Evolutionary conservation across 1,140 invertebrate genomes (phyloP).

Genomic region (Scaptomyza graminum): DNA sequence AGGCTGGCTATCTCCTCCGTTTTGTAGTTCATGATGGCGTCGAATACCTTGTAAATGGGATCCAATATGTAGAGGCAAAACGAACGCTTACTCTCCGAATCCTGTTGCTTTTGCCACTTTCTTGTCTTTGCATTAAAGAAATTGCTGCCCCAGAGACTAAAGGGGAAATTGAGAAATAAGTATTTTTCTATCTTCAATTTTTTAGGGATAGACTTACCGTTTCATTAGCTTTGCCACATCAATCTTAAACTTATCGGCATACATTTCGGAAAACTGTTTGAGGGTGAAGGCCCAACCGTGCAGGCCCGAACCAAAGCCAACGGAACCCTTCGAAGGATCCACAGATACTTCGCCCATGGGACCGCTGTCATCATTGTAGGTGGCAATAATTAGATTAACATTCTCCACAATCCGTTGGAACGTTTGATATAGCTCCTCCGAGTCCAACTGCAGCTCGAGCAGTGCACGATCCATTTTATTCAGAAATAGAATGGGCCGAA

Average conservation of each 20-base stretch:
- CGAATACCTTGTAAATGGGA: slow-evolving; percentile 99
- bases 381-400: slow-evolving; percentile 99
- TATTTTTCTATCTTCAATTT: background rate
- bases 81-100: slow-evolving; percentile 94
- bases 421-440: slow-evolving; percentile 98
- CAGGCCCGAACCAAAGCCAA: slow-evolving; percentile 99
- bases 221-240: slow-evolving; percentile 98
- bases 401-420: slow-evolving; percentile 99
- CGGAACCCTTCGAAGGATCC: slow-evolving; percentile 97
- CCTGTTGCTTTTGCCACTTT: slow-evolving; percentile 97
- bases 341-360: slow-evolving; percentile 99
- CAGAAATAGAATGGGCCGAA: slow-evolving; percentile 99
- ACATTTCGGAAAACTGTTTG: slow-evolving; percentile 99
- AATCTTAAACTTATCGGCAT: slow-evolving; percentile 98
- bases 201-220: slow-evolving; percentile 84
- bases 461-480: slow-evolving; percentile 99
- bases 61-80: slow-evolving; percentile 99
- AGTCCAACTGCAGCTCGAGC: slow-evolving; percentile 95
- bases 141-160: slow-evolving; percentile 95
- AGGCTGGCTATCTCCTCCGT: slow-evolving; percentile 95
- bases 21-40: slow-evolving; percentile 98
- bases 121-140: slow-evolving; percentile 98
- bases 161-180: too few relatives aligned
- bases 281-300: slow-evolving; percentile 99
- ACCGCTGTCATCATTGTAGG: slow-evolving; percentile 97